These are phyloP conservation scores for Lithobates sylvaticus DNA, from an alignment of 2,797 vertebrate genomes.

Conservation along the genomic window DNA sequence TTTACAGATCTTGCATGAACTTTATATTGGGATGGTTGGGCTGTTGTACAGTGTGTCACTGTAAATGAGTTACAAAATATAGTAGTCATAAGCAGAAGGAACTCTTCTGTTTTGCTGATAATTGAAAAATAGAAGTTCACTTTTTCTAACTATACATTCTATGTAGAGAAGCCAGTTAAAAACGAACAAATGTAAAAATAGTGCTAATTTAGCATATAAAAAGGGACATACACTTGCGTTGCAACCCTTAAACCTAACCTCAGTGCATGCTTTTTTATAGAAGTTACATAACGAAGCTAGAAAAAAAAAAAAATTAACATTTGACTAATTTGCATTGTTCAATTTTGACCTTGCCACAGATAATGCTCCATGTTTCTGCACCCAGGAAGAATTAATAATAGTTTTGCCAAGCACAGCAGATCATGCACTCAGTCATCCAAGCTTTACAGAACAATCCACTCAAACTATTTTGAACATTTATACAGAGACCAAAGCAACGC, in stretches of 20 bases:
- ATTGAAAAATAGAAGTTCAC: no score
- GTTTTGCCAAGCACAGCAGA: background rate
- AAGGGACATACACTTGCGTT: background rate
- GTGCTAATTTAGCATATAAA: no score
- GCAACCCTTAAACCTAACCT: background rate
- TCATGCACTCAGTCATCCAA: background rate
- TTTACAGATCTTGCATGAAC: no score
- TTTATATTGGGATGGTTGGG: no score
- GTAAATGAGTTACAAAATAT: no score
- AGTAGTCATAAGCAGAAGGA: no score
- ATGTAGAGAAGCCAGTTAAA: no score
- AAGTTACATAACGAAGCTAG: background rate
- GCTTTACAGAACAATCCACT: constrained; percentile 7
- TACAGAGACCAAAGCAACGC: background rate
- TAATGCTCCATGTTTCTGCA: background rate
- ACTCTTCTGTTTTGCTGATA: no score
- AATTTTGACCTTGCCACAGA: background rate
- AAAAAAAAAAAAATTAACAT: background rate
- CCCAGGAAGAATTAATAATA: background rate
- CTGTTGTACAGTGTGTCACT: no score
- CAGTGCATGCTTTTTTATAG: background rate
- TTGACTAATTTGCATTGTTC: background rate
- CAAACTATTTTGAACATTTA: constrained; percentile 16
- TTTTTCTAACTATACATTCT: no score
- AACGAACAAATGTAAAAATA: no score